Evolutionary conservation across 2,113 vertebrate species (phyloP).

Genomic region (Myrmecophaga tridactyla): DNA sequence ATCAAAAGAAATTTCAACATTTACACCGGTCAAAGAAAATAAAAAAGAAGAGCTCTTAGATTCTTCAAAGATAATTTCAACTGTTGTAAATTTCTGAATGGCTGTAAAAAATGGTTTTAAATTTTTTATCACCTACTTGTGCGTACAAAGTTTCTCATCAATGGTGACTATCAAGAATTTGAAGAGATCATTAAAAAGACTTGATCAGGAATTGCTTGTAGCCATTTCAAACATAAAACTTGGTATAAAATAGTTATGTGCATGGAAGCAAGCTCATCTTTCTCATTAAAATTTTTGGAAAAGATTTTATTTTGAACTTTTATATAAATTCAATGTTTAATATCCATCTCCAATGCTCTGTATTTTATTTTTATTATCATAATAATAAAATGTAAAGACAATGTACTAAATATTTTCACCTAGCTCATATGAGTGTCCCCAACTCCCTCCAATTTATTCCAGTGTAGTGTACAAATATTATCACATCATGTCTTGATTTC

Average conservation of each 20-base stretch:
- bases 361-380: constrained; percentile 65
- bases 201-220: constrained; percentile 59
- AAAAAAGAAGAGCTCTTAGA: constrained; percentile 38
- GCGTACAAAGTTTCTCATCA: constrained; percentile 68
- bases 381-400: constrained; percentile 40
- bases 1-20: constrained; percentile 44
- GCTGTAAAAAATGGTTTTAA: constrained; percentile 68
- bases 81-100: constrained; percentile 71
- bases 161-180: constrained; percentile 61
- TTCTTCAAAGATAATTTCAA: constrained; percentile 65
- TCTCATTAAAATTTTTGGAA: constrained; percentile 56
- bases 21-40: constrained; percentile 45
- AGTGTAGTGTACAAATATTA: background rate
- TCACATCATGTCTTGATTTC: background rate
- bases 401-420: constrained; percentile 24
- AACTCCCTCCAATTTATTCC: background rate
- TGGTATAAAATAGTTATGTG: constrained; percentile 48
- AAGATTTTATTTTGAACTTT: constrained; percentile 62
- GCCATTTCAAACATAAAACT: constrained; percentile 62
- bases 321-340: constrained; percentile 61
- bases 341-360: constrained; percentile 19
- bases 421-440: background rate
- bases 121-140: constrained; percentile 71
- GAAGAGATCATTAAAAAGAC: constrained; percentile 71
- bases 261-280: constrained; percentile 46